phyloP scores from a whole-genome alignment of 2,888 invertebrate genomes.

The Caenorhabditis macrosperma region DNA sequence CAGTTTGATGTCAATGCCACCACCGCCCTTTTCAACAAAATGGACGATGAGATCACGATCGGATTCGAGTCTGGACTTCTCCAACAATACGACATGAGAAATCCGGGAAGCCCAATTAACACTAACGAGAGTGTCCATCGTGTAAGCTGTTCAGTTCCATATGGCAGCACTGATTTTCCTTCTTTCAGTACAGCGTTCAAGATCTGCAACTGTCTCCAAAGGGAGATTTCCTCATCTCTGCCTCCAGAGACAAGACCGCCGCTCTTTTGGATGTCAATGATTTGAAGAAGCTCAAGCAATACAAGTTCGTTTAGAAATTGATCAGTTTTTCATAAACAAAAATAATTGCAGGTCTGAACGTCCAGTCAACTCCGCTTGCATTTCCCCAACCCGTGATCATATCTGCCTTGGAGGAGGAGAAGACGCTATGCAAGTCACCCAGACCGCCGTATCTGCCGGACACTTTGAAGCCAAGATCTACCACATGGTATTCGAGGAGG shows the following conservation, averaged over 20 bases:
- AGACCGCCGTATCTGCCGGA: constrained; percentile 92
- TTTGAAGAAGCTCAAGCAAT: constrained; percentile 91
- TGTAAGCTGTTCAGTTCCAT: no score
- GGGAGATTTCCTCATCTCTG: constrained; percentile 88
- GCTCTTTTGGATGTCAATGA: constrained; percentile 89
- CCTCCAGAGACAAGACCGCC: constrained; percentile 95
- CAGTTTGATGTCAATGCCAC: constrained; percentile 68
- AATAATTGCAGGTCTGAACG: constrained; percentile 87
- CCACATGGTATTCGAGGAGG: constrained; percentile 96
- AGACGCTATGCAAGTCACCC: constrained; percentile 96
- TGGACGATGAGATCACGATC: constrained; percentile 86
- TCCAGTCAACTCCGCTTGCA: constrained; percentile 97
- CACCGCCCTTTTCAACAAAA: constrained; percentile 88
- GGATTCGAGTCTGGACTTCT: constrained; percentile 82
- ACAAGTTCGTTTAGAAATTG: no score
- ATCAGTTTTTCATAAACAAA: no score
- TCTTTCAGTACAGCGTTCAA: constrained; percentile 85
- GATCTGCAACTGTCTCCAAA: constrained; percentile 92
- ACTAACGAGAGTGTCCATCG: constrained; percentile 69
- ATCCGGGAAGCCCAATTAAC: constrained; percentile 83
- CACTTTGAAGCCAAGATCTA: constrained; percentile 97
- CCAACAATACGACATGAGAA: constrained; percentile 91
- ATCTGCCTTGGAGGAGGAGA: constrained; percentile 97
- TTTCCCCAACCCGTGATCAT: constrained; percentile 95
- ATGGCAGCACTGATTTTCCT: no score